Base-by-base conservation (phyloP, 2,888 invertebrate species). In the Aproaerema taeniolella region DNA sequence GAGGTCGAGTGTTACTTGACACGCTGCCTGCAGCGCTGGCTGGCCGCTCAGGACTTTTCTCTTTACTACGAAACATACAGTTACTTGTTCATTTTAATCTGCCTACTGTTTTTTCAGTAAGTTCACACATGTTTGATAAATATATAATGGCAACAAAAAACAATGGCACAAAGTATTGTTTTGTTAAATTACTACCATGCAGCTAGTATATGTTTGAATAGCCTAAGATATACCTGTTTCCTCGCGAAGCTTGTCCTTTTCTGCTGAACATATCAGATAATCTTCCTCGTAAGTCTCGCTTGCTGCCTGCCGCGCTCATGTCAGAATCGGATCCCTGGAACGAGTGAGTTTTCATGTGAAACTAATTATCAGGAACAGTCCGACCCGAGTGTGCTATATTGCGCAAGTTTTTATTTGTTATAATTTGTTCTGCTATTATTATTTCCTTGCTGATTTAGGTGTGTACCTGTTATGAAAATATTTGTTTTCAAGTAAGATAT, bases 201-300 rank as follows among this genome's bases (percentile, higher is more conserved):
- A n/a, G n/a, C n/a, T n/a, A n/a, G n/a, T n/a, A n/a, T n/a, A n/a
- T n/a, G n/a, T n/a, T n/a, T n/a, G n/a, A n/a, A n/a, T n/a, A n/a
- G n/a, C n/a, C n/a, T n/a, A n/a, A n/a, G n/a, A 26, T 39, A 36
- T 54, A 91, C 91, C 93, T 93, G 59, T 90, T 92, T 42, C 91
- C 91, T 41, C 93, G 88, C 6, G 93, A 92, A 4, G 83, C 71
- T 41, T 88, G 88, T 20, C 78, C 80, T 55, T 89, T 85, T 54
- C 93, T 89, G 67, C 91, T 93, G 61, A 96, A 96, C 88, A 96
- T 95, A 48, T 92, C 95, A 0, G 94, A 92, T 30, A 96, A 80
- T 45, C 94, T 90, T 40, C 93, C 94, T 60, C 93, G 92, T 50
- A 95, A 81, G 76, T 95, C 93, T 58, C 91, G 91, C 75, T 92